Evolutionary conservation across 2,113 vertebrate species (phyloP), one percentile per base, ranked within the genome.

Genomic region (Oryzias javanicus): DNA sequence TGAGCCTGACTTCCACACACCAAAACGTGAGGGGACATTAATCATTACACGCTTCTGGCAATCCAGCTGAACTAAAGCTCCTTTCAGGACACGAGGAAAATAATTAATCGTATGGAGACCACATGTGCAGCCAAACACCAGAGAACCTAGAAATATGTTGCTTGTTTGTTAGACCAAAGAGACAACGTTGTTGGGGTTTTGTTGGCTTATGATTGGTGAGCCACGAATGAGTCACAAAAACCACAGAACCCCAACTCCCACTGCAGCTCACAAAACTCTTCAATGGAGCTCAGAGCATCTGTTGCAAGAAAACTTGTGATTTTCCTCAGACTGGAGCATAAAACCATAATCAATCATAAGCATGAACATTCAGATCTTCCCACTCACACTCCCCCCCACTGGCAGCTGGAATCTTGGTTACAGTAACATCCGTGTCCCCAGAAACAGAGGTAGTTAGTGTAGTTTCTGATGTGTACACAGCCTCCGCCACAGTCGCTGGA

Each of bases 191-290:
- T 35, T 35, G 35, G 25, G 35, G 8, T 35, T 35, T 35, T 35
- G 12, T 35, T 35, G 35, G 35, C 35, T 35, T 35, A 64, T 55
- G 42, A 17, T 74, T 49, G 12, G 12, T 61, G 47, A 50, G 58
- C 18, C n/a, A 29, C 60, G 15, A 55, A 46, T 64, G 52, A 64
- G 44, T 18, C 40, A 18, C 20, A 72, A 35, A 70, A 17, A 19
- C 12, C 15, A 49, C 44, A 55, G 42, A 50, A 27, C 25, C 22
- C 5, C 8, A 64, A 57, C 17, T 50, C 46, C 19, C 14, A 46
- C 24, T 56, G 24, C 15, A 65, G 29, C 51, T 50, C 57, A 46
- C 42, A 74, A 55, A 60, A 27, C 16, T 47, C 14, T 29, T 67
- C 24, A 18, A 42, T 59, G 45, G 27, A 18, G 41, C 64, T 56